Evolutionary conservation across 2,113 vertebrate genomes (phyloP), one percentile per base, ranked within the genome.

Genomic region (Burhinus oedicnemus): DNA sequence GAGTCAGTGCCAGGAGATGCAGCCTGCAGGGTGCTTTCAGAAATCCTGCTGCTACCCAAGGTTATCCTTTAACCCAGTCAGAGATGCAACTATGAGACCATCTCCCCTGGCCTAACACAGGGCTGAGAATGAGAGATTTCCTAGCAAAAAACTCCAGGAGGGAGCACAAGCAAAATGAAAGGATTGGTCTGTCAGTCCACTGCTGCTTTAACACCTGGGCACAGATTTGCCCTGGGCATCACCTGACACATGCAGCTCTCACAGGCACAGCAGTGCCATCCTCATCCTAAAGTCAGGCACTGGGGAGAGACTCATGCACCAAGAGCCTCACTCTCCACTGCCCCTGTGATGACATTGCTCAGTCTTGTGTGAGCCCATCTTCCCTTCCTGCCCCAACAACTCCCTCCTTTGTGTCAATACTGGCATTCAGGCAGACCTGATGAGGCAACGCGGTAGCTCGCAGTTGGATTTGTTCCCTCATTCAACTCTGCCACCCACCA

Each of bases 391-490:
- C 40, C 51, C 23, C 21, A 22, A 45, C 34, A 84, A 14, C 45
- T 65, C 51, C 55, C n/a, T 87, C 49, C 71, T 54, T 49, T 45
- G 83, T 47, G 64, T 66, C 75, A 65, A 51, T 14, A 20, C 38
- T 0, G 0, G 26, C 62, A 61, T 22, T 44, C 45, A 30, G 62
- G 44, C 40, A 0, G 0, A 58, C 45, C n/a, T 7, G 6, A 16
- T 9, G 25, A 90, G 45, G 79, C 44, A 57, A 17, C 0, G 0
- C 1, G 1, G 25, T 3, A 57, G 44, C 27, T 49, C 2, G 0
- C 36, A 40, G 69, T 3, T 61, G 80, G 45, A 75, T 77, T 47
- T 72, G 40, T 58, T 74, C 55, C 85, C 76, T 87, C 27, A 45
- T 18, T n/a, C 42, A 92, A 14, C 42, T 51, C 52, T 32, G 44